Evolutionary conservation across 2,888 invertebrate genomes (phyloP).

Genomic region (Anoncus sp.): DNA sequence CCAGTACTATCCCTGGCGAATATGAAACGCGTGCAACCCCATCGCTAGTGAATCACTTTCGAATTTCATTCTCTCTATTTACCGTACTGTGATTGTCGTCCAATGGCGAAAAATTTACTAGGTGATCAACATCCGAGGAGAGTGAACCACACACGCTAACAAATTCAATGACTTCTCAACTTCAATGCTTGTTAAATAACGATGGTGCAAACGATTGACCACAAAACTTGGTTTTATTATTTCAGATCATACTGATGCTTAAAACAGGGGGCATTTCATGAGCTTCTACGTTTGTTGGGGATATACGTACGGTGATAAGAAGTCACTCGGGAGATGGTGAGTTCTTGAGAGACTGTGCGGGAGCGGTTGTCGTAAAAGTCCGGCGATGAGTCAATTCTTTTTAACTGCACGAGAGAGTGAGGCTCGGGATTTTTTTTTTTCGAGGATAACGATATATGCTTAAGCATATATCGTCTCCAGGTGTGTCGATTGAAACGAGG

Average conservation of each 20-base stretch:
- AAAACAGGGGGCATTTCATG: background rate
- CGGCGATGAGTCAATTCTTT: slow-evolving; percentile 13
- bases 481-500: slow-evolving; percentile 19
- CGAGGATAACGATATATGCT: slow-evolving; percentile 20
- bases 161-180: too few species aligned
- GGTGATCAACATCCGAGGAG: too few species aligned
- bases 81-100: too few species aligned
- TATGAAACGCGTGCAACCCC: background rate
- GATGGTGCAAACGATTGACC: too few species aligned
- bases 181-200: too few species aligned
- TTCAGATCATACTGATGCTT: background rate
- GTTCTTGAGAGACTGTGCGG: background rate
- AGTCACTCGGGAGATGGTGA: background rate
- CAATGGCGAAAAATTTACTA: too few species aligned
- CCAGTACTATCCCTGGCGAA: background rate
- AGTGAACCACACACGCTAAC: too few species aligned
- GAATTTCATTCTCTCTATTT: background rate
- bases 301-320: background rate
- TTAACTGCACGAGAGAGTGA: background rate
- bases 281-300: background rate
- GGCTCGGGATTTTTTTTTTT: slow-evolving; percentile 25
- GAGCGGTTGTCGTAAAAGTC: background rate
- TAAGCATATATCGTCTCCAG: too few species aligned
- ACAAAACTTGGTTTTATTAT: background rate
- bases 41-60: background rate